A percentile compares a stretch with the other conserved stretches of the same genome.
Evolutionary conservation across 1,140 invertebrate species (phyloP).

Genomic region (Neotoxoptera formosana): DNA sequence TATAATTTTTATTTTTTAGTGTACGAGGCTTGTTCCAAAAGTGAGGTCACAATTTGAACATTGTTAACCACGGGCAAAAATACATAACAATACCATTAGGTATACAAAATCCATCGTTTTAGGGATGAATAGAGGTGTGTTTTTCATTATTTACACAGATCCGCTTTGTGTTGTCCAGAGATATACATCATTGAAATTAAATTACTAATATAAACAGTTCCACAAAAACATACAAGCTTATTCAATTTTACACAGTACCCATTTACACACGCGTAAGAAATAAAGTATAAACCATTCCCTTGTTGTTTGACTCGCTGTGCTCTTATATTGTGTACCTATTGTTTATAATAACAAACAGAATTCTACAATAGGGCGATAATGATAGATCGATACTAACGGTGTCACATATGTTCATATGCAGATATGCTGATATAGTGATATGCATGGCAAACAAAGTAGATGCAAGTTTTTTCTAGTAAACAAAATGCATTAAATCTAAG

Average conservation of each 20-base stretch:
- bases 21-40: too few relatives aligned
- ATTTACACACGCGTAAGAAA: background rate
- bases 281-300: background rate
- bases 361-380: conserved; percentile 36
- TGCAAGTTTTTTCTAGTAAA: background rate
- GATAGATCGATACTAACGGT: conserved; percentile 38
- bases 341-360: conserved; percentile 35
- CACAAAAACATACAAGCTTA: conserved; percentile 14
- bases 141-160: conserved; percentile 42
- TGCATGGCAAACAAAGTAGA: background rate
- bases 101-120: conserved; percentile 11
- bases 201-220: conserved; percentile 24
- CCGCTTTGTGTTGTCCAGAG: conserved; percentile 20
- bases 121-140: conserved; percentile 42
- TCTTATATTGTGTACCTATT: conserved; percentile 19
- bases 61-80: background rate
- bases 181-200: conserved; percentile 47
- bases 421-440: too few relatives aligned
- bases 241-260: background rate
- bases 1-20: conserved; percentile 13
- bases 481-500: background rate
- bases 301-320: background rate
- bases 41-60: background rate
- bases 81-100: background rate
- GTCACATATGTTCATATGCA: background rate